Base-by-base conservation (phyloP, 2,888 invertebrate species). In the Pseudanteris insignis region DNA sequence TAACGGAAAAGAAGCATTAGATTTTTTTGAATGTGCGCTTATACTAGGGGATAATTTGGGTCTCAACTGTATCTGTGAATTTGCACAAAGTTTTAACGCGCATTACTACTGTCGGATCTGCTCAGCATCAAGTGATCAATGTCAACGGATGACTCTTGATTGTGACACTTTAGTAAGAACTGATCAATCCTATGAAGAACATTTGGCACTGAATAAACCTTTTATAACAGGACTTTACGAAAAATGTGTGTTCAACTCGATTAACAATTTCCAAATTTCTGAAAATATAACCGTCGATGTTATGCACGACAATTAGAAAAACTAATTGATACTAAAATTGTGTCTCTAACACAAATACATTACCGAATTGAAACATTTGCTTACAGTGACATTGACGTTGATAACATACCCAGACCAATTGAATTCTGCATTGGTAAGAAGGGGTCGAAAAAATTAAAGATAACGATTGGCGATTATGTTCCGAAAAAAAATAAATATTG, bases 121-220 rank as follows among this genome's bases (percentile, higher is more conserved):
- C 32, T 47, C 37, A 25, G 57, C 59, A 25, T 51, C 18, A 9
- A 11, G 2, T 11, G 9, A 4, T 18, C n/a, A 59, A 44, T 63
- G 65, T 40, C 60, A 60, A 46, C 24, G 55, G 11, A 51, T 66
- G 51, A 26, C 41, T 12, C 54, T 46, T 15, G 66, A 67, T 21
- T 28, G 33, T 34, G 25, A 41, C 21, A 26, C 44, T 1, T 38
- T 62, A 9, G 28, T 66, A 9, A 14, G 64, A 41, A 64, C 50
- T 18, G 13, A 36, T 24, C 24, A 63, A 8, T 51, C 58, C 1
- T 66, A 65, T 11, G 46, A 64, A 44, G 38, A 28, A 25, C 36
- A 64, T 37, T 7, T 50, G 14, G 33, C 44, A 10, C 36, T 15
- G 29, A 32, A 62, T 8, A 28, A 64, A 29, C 54, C 34, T 59